Evolutionary conservation across 1,140 invertebrate genomes (phyloP), one percentile per base, ranked within the genome.

Genomic region (Thaumatotibia leucotreta): DNA sequence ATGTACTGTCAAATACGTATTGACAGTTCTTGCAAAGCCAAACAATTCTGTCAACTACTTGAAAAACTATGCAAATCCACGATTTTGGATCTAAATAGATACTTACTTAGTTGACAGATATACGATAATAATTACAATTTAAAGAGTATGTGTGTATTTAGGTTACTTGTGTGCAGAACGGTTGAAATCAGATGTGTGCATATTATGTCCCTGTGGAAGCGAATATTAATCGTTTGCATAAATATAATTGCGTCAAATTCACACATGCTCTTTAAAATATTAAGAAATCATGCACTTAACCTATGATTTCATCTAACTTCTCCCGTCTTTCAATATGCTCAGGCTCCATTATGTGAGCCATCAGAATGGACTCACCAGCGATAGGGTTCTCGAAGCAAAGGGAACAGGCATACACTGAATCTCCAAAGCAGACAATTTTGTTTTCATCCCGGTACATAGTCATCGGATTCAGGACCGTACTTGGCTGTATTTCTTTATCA

Each of bases 351-450:
- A 84, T 88, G 61, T 91, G 88, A 0, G 76, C 79, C 83, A 91
- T 91, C 0, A 91, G 61, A 0, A 89, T 70, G 0, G 85, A 89
- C 62, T 89, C 89, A 11, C 89, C 89, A 0, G 88, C 67, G 11
- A 91, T 91, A 0, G 77, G 58, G 66, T 83, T 89, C 61, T 87
- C 86, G 62, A 89, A 89, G 61, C 89, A 91, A 4, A 91, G 67
- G 0, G 87, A 78, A 58, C 89, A 91, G 11, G 87, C 89, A n/a
- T 86, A 91, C 61, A 84, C 32, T 6, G 84, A 83, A 76, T 89
- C 84, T 9, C 89, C 89, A 35, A 91, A 91, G 39, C 89, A 91
- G 0, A 91, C 87, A 67, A 91, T 87, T 65, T 91, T 91, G 67
- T 91, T 91, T 5, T 82, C 79, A 82, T 91, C 89, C 20, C 89